Base-by-base conservation (phyloP, 1,140 invertebrate genomes). In the Pogonognathellus flavescens region DNA sequence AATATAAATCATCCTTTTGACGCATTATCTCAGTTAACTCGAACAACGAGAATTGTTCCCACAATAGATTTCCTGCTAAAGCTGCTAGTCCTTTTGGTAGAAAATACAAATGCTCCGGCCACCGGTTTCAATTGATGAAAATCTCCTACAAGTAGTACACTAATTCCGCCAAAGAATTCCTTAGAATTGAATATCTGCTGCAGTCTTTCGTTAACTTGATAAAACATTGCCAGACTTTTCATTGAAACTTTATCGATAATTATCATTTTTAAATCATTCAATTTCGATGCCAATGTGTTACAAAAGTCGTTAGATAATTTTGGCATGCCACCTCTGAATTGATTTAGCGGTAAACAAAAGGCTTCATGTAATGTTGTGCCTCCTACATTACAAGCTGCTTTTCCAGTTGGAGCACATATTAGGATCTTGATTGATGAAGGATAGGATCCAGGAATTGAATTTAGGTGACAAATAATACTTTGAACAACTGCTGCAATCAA, bases 181-280 rank as follows among this genome's bases (percentile, higher is more conserved):
- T 89, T 85, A 22, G 60, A 87, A 20, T 88, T 88, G 52, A 89
- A 89, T 55, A 91, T 90, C 89, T 91, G 89, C 82, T 86, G 66
- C 31, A 91, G 83, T 66, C 90, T 62, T 13, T 57, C 76, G 84
- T 90, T 87, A n/a, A 91, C 85, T 22, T 88, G 59, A 22, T 70
- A 13, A 25, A 90, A 86, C 52, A 88, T 87, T 66, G 57, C 87
- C 25, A 84, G 31, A 49, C 89, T 89, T n/a, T 90, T 88, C 90
- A 91, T 90, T 20, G 89, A 90, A 50, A 91, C 89, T 89, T 91
- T 90, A 87, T 91, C 90, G 81, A 91, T 90, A 31, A 91, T 91
- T 25, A 91, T 53, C 31, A 90, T 49, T 89, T 90, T 89, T 18
- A 89, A 62, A 76, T 76, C 70, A 0, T 14, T 1, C 4, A 76